These are phyloP conservation scores for Amiota communis DNA, from an alignment of 2,888 invertebrate genomes.

Conservation along the genomic window DNA sequence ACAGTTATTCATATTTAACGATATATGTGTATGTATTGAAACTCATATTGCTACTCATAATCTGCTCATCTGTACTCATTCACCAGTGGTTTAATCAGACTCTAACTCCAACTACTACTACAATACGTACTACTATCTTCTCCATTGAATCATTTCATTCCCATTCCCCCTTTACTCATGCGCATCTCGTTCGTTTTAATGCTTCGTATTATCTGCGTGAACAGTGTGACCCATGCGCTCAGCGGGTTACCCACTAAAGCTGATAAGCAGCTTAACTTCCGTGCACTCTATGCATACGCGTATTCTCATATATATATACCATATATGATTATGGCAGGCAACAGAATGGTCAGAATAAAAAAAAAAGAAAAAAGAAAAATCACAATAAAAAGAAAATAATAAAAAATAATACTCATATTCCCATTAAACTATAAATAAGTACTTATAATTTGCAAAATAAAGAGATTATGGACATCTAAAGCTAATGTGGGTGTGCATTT, in stretches of 20 bases:
- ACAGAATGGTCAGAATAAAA: slow-evolving; percentile 10
- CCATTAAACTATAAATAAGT: no score
- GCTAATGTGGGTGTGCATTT: no score
- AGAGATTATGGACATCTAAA: no score
- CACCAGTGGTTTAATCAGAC: neutral
- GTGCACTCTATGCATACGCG: slow-evolving; percentile 40
- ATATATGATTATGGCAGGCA: no score
- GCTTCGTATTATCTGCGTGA: slow-evolving; percentile 45
- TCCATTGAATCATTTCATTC: neutral
- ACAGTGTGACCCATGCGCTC: slow-evolving; percentile 37
- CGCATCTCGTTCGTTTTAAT: neutral
- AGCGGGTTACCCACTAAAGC: slow-evolving; percentile 46
- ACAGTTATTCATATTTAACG: no score
- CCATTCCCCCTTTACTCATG: neutral
- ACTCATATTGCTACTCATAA: no score
- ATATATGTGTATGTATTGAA: no score
- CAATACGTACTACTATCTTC: neutral
- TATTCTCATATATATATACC: no score
- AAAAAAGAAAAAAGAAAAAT: slow-evolving; percentile 35
- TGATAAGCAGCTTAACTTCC: slow-evolving; percentile 66
- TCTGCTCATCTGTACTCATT: no score
- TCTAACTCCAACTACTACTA: neutral
- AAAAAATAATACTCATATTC: slow-evolving; percentile 4
- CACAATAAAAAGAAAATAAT: slow-evolving; percentile 34
- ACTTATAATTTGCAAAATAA: slow-evolving; percentile 37